Evolutionary conservation across 2,888 invertebrate species (phyloP).

Genomic region (Sympetrum striolatum): DNA sequence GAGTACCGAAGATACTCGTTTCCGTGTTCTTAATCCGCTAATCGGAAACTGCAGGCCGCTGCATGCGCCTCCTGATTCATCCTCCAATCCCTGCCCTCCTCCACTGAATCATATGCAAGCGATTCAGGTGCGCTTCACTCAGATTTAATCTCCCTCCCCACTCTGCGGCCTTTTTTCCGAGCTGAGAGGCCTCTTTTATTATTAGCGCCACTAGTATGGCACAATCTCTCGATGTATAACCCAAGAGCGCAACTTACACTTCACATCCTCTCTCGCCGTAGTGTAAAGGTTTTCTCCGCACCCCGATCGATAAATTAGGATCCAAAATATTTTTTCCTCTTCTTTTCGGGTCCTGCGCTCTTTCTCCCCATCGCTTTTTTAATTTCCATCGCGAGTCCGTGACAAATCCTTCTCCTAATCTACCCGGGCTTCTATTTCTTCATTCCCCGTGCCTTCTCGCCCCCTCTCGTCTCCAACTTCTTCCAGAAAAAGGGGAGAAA

Average conservation of each 20-base stretch:
- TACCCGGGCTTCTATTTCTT: background rate
- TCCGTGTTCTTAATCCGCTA: too few species aligned
- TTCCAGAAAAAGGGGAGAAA: background rate
- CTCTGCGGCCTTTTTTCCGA: background rate
- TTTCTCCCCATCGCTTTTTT: background rate
- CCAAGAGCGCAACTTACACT: background rate
- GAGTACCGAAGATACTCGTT: too few species aligned
- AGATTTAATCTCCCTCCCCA: background rate
- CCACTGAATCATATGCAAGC: too few species aligned
- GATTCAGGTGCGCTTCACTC: background rate
- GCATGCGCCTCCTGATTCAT: too few species aligned
- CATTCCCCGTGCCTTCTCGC: background rate
- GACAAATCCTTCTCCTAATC: background rate
- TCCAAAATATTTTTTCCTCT: background rate
- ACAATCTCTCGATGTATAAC: constrained; percentile 7
- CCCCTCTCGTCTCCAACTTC: background rate
- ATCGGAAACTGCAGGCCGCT: too few species aligned
- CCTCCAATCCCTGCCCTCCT: too few species aligned
- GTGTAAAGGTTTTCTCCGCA: background rate
- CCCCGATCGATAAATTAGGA: constrained; percentile 16
- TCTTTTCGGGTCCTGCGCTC: background rate
- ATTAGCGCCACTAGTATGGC: background rate
- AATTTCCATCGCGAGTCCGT: background rate
- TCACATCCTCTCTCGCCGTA: background rate
- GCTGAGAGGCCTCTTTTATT: background rate